A percentile compares a stretch with the other conserved stretches of the same genome.
Evolutionary conservation across 2,888 invertebrate genomes (phyloP).

Genomic region (Oasisia sp.): DNA sequence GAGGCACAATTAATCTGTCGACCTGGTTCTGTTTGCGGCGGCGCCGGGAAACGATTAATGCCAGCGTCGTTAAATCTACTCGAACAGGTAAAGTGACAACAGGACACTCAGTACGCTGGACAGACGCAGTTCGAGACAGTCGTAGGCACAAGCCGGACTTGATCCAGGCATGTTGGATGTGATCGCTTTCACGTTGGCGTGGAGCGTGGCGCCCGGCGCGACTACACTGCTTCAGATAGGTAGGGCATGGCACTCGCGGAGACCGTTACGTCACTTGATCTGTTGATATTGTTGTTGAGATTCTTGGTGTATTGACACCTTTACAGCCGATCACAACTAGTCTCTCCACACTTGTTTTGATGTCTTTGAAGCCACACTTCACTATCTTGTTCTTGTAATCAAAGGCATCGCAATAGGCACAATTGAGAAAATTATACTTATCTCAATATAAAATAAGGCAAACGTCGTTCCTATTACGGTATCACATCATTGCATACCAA

Average conservation of each 20-base stretch:
- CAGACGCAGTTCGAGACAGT: neutral
- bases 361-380: too few relatives aligned
- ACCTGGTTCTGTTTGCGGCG: neutral
- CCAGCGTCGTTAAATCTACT: neutral
- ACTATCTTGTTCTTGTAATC: neutral
- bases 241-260: neutral
- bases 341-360: too few relatives aligned
- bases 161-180: neutral
- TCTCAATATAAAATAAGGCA: neutral
- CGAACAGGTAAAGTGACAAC: neutral
- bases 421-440: neutral
- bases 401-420: neutral
- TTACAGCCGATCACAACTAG: too few relatives aligned
- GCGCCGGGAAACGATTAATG: neutral
- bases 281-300: too few relatives aligned
- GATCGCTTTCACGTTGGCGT: neutral
- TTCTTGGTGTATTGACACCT: too few relatives aligned
- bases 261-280: neutral
- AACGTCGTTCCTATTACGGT: neutral
- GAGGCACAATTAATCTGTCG: neutral
- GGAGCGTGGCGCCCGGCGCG: neutral
- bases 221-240: neutral
- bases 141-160: neutral
- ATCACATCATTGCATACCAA: too few relatives aligned
- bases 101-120: neutral